These are phyloP conservation scores for Macrotus californicus DNA, from an alignment of 2,113 vertebrate genomes.

Conservation along the genomic window DNA sequence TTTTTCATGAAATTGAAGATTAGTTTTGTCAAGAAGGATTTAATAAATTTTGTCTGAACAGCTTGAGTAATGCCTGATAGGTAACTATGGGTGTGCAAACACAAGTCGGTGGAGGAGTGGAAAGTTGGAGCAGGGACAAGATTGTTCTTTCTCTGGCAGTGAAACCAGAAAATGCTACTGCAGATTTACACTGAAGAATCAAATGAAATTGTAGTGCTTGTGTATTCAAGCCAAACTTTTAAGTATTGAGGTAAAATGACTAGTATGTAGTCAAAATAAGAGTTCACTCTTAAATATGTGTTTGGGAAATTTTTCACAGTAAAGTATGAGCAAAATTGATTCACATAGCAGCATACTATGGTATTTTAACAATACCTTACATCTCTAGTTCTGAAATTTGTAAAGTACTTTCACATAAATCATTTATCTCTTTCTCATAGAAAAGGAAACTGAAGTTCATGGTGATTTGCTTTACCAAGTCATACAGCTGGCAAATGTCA, in stretches of 20 bases:
- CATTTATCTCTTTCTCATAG: constrained; percentile 7
- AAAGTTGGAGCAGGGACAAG: neutral
- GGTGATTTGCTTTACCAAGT: constrained; percentile 20
- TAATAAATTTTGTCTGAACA: neutral
- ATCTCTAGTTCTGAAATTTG: constrained; percentile 10
- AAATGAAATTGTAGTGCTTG: neutral
- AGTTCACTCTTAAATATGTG: neutral
- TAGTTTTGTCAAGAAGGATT: neutral
- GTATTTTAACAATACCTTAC: constrained; percentile 17
- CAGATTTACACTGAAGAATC: neutral
- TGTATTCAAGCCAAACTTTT: neutral
- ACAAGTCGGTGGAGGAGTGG: neutral
- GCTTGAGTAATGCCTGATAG: neutral
- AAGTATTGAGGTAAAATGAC: neutral
- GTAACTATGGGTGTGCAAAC: neutral
- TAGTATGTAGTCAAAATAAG: neutral
- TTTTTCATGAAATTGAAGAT: neutral
- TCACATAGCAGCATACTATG: neutral
- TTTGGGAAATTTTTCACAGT: neutral
- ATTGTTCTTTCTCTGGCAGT: neutral
- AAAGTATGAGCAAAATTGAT: neutral
- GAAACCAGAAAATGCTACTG: constrained; percentile 8
- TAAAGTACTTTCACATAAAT: constrained; percentile 36
- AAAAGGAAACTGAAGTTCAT: constrained; percentile 34
- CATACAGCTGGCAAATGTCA: constrained; percentile 26